phyloP scores from a whole-genome alignment of 2,113 vertebrate genomes.

The Agapornis roseicollis region DNA sequence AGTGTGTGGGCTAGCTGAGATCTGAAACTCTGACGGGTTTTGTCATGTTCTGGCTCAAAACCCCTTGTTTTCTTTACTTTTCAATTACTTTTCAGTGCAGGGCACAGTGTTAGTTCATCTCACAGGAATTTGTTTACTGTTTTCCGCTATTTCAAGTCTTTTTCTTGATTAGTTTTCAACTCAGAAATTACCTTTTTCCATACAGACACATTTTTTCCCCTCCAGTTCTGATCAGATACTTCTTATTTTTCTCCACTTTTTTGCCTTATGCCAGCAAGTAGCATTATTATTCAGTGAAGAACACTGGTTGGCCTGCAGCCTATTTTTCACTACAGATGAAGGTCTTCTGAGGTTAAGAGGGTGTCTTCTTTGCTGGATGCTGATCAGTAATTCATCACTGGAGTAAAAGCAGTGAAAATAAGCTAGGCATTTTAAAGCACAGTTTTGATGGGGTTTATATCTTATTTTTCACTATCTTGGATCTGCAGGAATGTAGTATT shows the following conservation, averaged over 20 bases:
- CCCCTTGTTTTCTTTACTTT: not conserved
- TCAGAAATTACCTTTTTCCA: not conserved
- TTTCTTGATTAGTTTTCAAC: not conserved
- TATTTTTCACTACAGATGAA: not conserved
- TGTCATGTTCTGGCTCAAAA: not conserved
- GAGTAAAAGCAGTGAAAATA: not conserved
- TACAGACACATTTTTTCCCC: not conserved
- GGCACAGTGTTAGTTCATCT: conserved; percentile 20
- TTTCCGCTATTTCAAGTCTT: not conserved
- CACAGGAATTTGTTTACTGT: conserved; percentile 35
- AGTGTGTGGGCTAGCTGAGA: not conserved
- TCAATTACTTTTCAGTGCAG: not conserved
- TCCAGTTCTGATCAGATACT: not conserved
- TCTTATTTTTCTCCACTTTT: not conserved
- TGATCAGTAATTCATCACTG: not conserved
- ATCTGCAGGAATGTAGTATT: not conserved
- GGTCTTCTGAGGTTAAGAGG: not conserved
- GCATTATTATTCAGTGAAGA: not conserved
- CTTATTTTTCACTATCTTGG: not conserved
- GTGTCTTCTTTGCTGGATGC: not conserved
- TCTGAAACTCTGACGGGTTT: not conserved
- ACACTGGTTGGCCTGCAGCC: not conserved
- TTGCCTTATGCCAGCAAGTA: not conserved
- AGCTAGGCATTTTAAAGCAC: not conserved
- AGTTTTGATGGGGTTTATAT: not conserved